Conservation (phyloP, 1,140 invertebrate genomes). For the Rhizoglyphus robini region DNA sequence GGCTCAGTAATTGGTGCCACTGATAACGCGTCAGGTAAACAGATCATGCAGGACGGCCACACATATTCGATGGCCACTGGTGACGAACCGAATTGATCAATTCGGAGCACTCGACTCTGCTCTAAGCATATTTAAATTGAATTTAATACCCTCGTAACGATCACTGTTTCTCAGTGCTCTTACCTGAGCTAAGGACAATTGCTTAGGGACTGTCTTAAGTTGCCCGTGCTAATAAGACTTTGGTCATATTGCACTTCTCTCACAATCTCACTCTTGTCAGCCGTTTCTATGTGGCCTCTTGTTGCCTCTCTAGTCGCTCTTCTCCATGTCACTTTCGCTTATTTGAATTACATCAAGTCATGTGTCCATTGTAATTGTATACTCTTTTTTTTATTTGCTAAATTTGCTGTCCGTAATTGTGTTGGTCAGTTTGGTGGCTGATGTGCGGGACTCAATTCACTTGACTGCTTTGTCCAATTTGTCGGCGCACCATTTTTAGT, state of each 20-base stretch:
- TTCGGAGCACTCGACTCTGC: background rate
- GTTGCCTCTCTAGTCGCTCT: background rate
- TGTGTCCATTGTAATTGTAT: no score
- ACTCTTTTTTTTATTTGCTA: no score
- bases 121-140: conserved; percentile 4
- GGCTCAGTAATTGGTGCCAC: background rate
- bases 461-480: no score
- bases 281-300: background rate
- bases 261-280: no score
- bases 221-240: background rate
- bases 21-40: conserved; percentile 7
- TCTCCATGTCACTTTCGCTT: no score
- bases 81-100: background rate
- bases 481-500: no score
- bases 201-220: background rate
- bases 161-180: background rate
- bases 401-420: no score
- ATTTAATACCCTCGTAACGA: background rate
- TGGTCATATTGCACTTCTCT: background rate
- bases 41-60: no score
- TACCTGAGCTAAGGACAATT: background rate
- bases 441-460: no score
- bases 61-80: background rate
- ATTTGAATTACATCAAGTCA: no score
- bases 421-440: no score